These are phyloP conservation scores for Pocillopora meandrina DNA, from an alignment of 92 coral and sea anemone species.

Conservation along the genomic window DNA sequence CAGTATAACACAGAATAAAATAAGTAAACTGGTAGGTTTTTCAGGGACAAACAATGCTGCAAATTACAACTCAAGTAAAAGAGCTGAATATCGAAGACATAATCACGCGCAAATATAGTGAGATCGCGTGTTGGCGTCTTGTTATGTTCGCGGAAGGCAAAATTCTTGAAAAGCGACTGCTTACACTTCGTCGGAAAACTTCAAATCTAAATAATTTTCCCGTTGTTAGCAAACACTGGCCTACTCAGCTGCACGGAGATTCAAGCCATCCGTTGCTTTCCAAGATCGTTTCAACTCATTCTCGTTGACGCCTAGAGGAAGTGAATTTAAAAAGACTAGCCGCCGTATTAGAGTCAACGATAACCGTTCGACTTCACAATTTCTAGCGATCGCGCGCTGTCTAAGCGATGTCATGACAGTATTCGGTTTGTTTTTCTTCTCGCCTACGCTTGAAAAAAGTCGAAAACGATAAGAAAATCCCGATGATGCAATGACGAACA, in stretches of 20 bases:
- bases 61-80: not conserved
- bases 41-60: not conserved
- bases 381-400: not conserved
- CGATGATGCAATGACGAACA: constrained; percentile 9
- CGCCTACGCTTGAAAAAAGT: constrained; percentile 37
- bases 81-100: constrained; percentile 7
- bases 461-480: not conserved
- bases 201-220: constrained; percentile 57
- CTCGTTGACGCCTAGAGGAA: constrained; percentile 50
- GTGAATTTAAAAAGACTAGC: constrained; percentile 3
- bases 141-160: constrained; percentile 21
- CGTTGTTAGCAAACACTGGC: constrained; percentile 36
- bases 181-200: not conserved
- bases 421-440: constrained; percentile 19
- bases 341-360: not conserved
- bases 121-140: constrained; percentile 35
- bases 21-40: constrained; percentile 3
- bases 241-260: not conserved
- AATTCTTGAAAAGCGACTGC: constrained; percentile 6
- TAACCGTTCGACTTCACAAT: not conserved
- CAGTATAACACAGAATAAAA: not conserved
- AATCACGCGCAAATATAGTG: constrained; percentile 7
- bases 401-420: not conserved
- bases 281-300: constrained; percentile 41
- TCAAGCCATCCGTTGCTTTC: constrained; percentile 24